Percentiles rank a stretch among this genome's conserved stretches.
These are phyloP conservation scores for Acrobeloides nanus DNA, from an alignment of 2,888 invertebrate genomes.

Conservation along the genomic window DNA sequence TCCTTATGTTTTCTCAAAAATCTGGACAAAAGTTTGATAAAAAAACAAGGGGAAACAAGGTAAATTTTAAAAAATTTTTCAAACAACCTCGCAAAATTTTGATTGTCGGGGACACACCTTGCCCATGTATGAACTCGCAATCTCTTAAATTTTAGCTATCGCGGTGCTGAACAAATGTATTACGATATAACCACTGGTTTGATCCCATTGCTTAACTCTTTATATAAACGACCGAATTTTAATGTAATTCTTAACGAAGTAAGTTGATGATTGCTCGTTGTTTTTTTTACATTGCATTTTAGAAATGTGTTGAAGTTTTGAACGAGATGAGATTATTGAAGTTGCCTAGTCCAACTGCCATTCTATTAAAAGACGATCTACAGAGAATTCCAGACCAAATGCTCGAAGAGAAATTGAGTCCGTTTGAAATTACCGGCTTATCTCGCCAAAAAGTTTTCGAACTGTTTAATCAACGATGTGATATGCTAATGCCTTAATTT, in stretches of 20 bases:
- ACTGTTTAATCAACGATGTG: slow-evolving; percentile 30
- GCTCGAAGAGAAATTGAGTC: slow-evolving; percentile 23
- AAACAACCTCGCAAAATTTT: too few species aligned
- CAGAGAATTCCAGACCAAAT: slow-evolving; percentile 28
- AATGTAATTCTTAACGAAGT: slow-evolving; percentile 19
- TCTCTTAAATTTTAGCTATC: slow-evolving; percentile 15
- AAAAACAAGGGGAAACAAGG: too few species aligned
- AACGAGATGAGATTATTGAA: slow-evolving; percentile 23
- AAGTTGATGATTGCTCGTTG: slow-evolving; percentile 2
- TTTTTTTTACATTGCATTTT: slow-evolving; percentile 5
- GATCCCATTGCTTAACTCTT: slow-evolving; percentile 23
- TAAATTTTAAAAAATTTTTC: too few species aligned
- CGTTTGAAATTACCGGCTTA: slow-evolving; percentile 22
- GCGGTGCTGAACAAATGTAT: slow-evolving; percentile 28
- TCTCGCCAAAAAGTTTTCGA: slow-evolving; percentile 13
- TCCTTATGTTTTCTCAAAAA: too few species aligned
- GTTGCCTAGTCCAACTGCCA: slow-evolving; percentile 25
- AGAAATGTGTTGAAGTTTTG: slow-evolving; percentile 26
- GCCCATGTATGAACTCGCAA: too few species aligned
- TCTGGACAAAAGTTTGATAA: too few species aligned
- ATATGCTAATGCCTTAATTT: too few species aligned
- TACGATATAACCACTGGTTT: slow-evolving; percentile 25
- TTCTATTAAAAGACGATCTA: slow-evolving; percentile 27
- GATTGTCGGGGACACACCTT: too few species aligned
- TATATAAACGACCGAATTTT: slow-evolving; percentile 20